A percentile compares a stretch with the other conserved stretches of the same genome.
Conservation (phyloP, 2,888 invertebrate species). For the Coenonympha arcania region DNA sequence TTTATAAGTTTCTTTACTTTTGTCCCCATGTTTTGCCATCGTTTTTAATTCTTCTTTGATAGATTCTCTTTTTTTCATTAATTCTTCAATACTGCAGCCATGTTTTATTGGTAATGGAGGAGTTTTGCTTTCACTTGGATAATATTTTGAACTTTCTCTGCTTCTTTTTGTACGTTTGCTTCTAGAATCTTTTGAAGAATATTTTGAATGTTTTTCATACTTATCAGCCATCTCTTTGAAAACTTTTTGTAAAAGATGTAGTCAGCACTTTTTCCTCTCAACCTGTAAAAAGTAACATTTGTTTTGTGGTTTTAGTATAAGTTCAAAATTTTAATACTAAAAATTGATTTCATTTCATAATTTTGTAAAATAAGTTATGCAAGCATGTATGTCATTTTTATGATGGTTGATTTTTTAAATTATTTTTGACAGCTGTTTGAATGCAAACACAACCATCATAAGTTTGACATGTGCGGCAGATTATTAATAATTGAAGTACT, state of each 20-base stretch:
- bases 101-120: conserved; percentile 52
- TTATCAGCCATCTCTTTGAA: conserved; percentile 43
- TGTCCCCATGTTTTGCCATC: conserved; percentile 37
- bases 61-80: conserved; percentile 52
- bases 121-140: conserved; percentile 48
- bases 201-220: conserved; percentile 37
- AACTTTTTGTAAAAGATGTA: conserved; percentile 27
- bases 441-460: conserved; percentile 41
- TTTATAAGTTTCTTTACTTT: conserved; percentile 26
- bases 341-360: conserved; percentile 18
- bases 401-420: conserved; percentile 25
- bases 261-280: conserved; percentile 22
- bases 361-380: conserved; percentile 19
- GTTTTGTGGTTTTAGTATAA: conserved; percentile 24
- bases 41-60: conserved; percentile 52
- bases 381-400: conserved; percentile 33
- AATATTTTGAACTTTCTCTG: conserved; percentile 29
- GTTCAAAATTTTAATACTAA: conserved; percentile 11
- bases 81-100: conserved; percentile 48
- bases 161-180: conserved; percentile 37
- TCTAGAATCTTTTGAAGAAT: conserved; percentile 39
- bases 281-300: conserved; percentile 51
- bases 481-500: conserved; percentile 41
- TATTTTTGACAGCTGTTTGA: conserved; percentile 10
- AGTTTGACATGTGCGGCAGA: conserved; percentile 46